These are phyloP conservation scores for Avahi laniger DNA, from an alignment of 2,797 vertebrate genomes.

Conservation along the genomic window DNA sequence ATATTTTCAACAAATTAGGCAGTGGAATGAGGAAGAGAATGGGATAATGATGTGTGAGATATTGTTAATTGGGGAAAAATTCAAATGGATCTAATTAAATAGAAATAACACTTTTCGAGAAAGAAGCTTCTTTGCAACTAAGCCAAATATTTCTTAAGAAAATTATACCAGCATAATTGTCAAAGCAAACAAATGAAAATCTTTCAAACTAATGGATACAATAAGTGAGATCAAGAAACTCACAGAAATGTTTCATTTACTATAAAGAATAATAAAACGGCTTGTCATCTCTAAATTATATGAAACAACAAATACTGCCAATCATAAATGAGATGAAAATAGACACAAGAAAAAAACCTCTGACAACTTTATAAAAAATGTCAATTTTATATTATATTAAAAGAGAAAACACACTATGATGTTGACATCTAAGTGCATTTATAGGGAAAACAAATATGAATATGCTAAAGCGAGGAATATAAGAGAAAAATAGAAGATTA, in stretches of 20 bases:
- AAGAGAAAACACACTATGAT: neutral
- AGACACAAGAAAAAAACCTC: neutral
- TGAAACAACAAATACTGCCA: constrained; percentile 1
- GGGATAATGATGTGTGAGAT: constrained; percentile 16
- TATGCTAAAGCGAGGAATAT: neutral
- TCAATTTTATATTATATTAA: constrained; percentile 22
- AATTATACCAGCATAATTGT: constrained; percentile 8
- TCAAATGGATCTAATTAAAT: constrained; percentile 51
- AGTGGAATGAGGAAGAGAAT: neutral
- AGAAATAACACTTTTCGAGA: constrained; percentile 24
- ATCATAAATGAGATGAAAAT: constrained; percentile 32
- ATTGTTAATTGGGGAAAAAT: constrained; percentile 38
- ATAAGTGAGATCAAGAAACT: constrained; percentile 37
- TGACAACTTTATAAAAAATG: constrained; percentile 13
- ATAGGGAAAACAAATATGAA: neutral
- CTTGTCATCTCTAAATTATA: constrained; percentile 19
- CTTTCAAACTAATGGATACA: neutral
- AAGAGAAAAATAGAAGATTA: neutral
- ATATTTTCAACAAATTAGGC: neutral
- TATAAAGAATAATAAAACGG: neutral
- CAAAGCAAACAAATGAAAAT: constrained; percentile 36
- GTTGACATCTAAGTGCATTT: neutral
- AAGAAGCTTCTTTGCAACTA: constrained; percentile 7
- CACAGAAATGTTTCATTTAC: constrained; percentile 46
- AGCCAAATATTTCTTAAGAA: constrained; percentile 44